Conservation (phyloP, 2,888 invertebrate genomes). For the Netelia virgata region DNA sequence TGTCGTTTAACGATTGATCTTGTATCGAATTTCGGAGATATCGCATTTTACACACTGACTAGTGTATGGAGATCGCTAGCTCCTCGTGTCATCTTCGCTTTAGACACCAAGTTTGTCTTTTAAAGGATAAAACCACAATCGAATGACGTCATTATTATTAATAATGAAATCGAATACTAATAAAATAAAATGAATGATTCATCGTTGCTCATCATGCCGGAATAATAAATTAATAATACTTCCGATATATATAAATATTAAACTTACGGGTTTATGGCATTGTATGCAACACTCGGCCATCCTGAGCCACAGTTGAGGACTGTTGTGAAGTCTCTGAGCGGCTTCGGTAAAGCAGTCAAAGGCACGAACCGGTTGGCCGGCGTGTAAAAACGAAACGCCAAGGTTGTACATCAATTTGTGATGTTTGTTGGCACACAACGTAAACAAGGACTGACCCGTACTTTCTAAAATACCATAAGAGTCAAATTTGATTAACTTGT, state of each 20-base stretch:
- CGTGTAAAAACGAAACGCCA: slow-evolving; percentile 93
- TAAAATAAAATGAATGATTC: too few relatives aligned
- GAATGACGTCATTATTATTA: too few relatives aligned
- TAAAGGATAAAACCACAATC: too few relatives aligned
- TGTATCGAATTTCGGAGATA: too few relatives aligned
- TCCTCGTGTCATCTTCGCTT: too few relatives aligned
- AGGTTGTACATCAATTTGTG: slow-evolving; percentile 92
- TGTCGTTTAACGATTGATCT: too few relatives aligned
- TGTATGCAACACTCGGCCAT: slow-evolving; percentile 97
- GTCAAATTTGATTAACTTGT: slow-evolving; percentile 48
- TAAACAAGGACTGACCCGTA: slow-evolving; percentile 87
- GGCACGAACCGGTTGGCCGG: slow-evolving; percentile 92
- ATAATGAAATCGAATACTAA: too few relatives aligned
- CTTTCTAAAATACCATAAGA: slow-evolving; percentile 77
- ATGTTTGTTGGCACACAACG: slow-evolving; percentile 87
- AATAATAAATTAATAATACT: background rate
- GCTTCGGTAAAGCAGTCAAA: slow-evolving; percentile 96
- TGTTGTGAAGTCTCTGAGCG: slow-evolving; percentile 93
- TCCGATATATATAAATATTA: background rate
- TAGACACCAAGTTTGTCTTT: too few relatives aligned
- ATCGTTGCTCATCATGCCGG: too few relatives aligned
- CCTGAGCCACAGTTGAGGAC: slow-evolving; percentile 96
- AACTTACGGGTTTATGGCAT: slow-evolving; percentile 88
- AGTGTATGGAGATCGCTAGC: too few relatives aligned
- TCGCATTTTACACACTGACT: too few relatives aligned